These are phyloP conservation scores for Cryptus armator DNA, from an alignment of 2,888 invertebrate species.

Conservation along the genomic window DNA sequence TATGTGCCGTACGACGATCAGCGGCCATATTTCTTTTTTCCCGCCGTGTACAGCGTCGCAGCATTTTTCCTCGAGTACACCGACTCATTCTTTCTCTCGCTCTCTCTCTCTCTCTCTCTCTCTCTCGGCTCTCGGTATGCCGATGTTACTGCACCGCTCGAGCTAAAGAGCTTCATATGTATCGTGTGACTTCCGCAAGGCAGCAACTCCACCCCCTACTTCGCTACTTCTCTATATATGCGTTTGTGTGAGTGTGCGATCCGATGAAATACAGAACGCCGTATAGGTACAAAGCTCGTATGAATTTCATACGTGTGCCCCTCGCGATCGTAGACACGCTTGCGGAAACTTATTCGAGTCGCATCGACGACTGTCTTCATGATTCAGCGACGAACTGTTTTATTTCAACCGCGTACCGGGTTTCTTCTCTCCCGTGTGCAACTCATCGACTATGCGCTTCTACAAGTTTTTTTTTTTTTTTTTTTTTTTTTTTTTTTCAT, in stretches of 20 bases:
- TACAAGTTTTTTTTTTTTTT: background rate
- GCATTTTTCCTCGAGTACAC: slow-evolving; percentile 68
- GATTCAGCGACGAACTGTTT: slow-evolving; percentile 1
- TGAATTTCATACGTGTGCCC: slow-evolving; percentile 35
- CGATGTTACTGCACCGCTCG: slow-evolving; percentile 37
- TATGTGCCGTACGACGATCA: slow-evolving; percentile 66
- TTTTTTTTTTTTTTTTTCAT: background rate
- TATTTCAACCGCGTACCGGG: background rate
- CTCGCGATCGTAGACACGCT: slow-evolving; percentile 36
- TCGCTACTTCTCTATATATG: background rate
- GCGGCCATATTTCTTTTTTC: slow-evolving; percentile 66
- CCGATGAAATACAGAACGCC: slow-evolving; percentile 54
- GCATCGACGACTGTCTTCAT: slow-evolving; percentile 50
- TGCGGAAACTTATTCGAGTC: slow-evolving; percentile 45
- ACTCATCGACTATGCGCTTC: background rate
- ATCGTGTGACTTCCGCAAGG: slow-evolving; percentile 63
- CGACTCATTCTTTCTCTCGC: slow-evolving; percentile 15
- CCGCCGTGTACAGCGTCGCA: slow-evolving; percentile 44
- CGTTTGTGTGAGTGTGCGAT: slow-evolving; percentile 54
- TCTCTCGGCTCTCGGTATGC: slow-evolving; percentile 1
- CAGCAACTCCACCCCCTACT: slow-evolving; percentile 32
- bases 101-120: slow-evolving; percentile 25
- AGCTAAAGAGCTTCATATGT: slow-evolving; percentile 30
- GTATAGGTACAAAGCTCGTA: slow-evolving; percentile 12
- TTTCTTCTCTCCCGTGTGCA: background rate